These are phyloP conservation scores for Chymomyza costata DNA, from an alignment of 1,140 invertebrate species.

Conservation along the genomic window DNA sequence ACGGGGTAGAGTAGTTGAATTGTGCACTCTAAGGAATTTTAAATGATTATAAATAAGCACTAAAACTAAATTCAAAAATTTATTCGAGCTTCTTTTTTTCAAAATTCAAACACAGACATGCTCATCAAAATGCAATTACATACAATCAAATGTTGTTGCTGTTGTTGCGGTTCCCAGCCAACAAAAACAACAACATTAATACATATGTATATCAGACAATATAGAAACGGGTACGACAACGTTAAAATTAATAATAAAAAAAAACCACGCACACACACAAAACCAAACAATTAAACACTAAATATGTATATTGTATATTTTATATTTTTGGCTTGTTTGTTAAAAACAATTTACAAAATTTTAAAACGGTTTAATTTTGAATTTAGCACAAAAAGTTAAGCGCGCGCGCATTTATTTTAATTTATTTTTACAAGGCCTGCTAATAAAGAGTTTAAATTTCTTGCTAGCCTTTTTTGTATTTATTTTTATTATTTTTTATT, in stretches of 20 bases:
- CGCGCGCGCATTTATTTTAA: slow-evolving; percentile 28
- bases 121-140: too few relatives aligned
- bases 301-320: background rate
- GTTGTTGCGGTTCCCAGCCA: too few relatives aligned
- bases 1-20: background rate
- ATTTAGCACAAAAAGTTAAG: slow-evolving; percentile 34
- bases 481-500: slow-evolving; percentile 21
- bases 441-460: slow-evolving; percentile 21
- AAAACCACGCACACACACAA: background rate
- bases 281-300: slow-evolving; percentile 5
- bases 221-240: too few relatives aligned
- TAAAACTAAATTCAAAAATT: background rate
- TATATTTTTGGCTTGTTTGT: slow-evolving; percentile 10
- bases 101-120: too few relatives aligned
- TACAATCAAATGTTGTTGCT: too few relatives aligned
- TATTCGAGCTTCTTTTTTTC: too few relatives aligned
- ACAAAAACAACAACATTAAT: too few relatives aligned
- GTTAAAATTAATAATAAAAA: background rate
- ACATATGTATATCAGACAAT: too few relatives aligned
- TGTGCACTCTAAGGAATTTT: slow-evolving; percentile 18
- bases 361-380: slow-evolving; percentile 22
- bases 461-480: slow-evolving; percentile 14
- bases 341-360: slow-evolving; percentile 40
- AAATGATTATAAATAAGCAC: background rate
- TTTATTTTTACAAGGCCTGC: slow-evolving; percentile 16